Base-by-base conservation (phyloP, 2,888 invertebrate species). In the Phaedon cochleariae region DNA sequence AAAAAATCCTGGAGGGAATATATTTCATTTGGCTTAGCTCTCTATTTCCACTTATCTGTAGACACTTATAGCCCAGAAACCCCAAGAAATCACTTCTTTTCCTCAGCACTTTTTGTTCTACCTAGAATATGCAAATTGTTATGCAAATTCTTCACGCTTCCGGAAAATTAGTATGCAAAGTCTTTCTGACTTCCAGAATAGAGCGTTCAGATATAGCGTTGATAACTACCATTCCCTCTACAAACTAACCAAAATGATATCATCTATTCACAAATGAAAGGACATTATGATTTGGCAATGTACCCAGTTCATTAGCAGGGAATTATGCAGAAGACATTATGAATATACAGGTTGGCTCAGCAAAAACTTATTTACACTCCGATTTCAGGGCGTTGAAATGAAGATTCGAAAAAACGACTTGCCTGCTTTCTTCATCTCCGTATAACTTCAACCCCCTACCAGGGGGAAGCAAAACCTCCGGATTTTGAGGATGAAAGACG, bases 171-270 rank as follows among this genome's bases (percentile, higher is more conserved):
- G 68, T 68, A 68, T 68, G 68, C 68, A 68, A 68, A 68, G 68
- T 65, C 65, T 52, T 60, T 59, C 63, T 65, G 65, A 54, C 68
- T 68, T 68, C 65, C 58, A 69, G 67, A 67, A 67, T 59, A 41
- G 67, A 72, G 64, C 73, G 71, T 73, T 74, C 73, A 74, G 74
- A 75, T 75, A 71, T 71, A 65, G 75, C 78, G 77, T 2, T 10
- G 34, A 78, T 79, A 78, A 77, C 78, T 79, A 74, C 75, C 73
- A 76, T 77, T 76, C 75, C 72, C 72, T 73, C 72, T 72, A 76
- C 70, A 74, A 74, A 76, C 73, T 76, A 65, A 69, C 76, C 76
- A 77, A 79, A 78, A 76, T 76, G 75, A 76, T n/a, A n/a, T 71
- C 77, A 76, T 77, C 77, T 75, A 74, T 74, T 66, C 74, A 74